Base-by-base conservation (phyloP, 2,888 invertebrate genomes). In the Caenorhabditis zanzibari region DNA sequence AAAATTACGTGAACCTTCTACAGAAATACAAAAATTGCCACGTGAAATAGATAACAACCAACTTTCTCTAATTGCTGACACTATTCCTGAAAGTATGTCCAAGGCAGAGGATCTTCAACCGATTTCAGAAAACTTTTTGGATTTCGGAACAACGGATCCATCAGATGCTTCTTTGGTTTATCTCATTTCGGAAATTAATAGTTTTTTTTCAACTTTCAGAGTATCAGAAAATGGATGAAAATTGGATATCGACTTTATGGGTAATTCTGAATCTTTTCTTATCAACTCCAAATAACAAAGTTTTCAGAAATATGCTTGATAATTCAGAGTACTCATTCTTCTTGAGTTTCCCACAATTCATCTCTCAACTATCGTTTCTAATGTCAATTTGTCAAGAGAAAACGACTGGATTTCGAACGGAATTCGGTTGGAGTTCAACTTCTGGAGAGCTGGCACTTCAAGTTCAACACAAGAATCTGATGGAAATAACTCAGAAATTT, bases 341-440 rank as follows among this genome's bases (percentile, higher is more conserved):
- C n/a, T 7, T 77, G 22, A 77, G 76, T 54, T 24, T 49, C 3
- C 69, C 76, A 5, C 76, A 77, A 61, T 9, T 77, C 28, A 61
- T 77, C 6, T 77, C 76, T 52, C 76, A 77, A 49, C 38, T 77
- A 1, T 68, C 76, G 16, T 77, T 77, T 22, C 22, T 77, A 52
- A 69, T 69, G 76, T 22, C 76, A 24, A 52, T 77, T 41, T 69
- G 59, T 61, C 59, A 35, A 14, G 68, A 76, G 41, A 68, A 59
- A 54, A 69, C 76, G 0, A 69, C 49, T 12, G 76, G 76, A 4
- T 52, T 77, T 14, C 59, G 61, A 22, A 59, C 47, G 3, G 76
- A 77, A 41, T 77, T 77, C 54, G 69, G 76, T 22, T 69, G 68
- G 69, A 61, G n/a, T 28, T 38, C 76, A 7, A 69, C 35, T 3